Evolutionary conservation across 2,797 vertebrate genomes (phyloP).

Genomic region (Prionace glauca): DNA sequence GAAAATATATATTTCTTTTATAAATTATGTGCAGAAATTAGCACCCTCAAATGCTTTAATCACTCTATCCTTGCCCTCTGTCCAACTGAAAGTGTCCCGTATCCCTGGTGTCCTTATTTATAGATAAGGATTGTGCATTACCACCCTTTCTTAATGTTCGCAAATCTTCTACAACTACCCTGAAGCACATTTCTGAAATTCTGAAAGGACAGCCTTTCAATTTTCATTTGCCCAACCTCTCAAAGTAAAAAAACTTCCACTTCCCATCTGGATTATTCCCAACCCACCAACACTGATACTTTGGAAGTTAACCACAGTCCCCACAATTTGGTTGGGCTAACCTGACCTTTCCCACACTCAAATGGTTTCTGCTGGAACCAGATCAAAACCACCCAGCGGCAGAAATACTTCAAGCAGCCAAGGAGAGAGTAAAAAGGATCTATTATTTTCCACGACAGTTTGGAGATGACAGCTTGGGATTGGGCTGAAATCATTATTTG

Average conservation of each 20-base stretch:
- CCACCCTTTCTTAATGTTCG: not conserved
- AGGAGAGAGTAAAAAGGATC: not conserved
- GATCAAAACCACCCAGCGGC: not conserved
- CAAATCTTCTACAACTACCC: not conserved
- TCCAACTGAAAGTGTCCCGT: not conserved
- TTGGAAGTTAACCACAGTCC: not conserved
- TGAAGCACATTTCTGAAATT: not conserved
- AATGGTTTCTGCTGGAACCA: not conserved
- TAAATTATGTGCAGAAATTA: not conserved
- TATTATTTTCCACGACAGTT: not conserved
- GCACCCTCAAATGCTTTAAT: not conserved
- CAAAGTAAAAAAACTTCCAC: not conserved
- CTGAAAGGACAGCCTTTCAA: not conserved
- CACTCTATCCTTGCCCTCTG: not conserved
- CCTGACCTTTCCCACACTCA: slow-evolving; percentile 23
- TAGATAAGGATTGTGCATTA: not conserved
- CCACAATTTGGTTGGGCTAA: not conserved
- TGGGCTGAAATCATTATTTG: not conserved
- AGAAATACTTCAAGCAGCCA: not conserved
- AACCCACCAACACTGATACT: not conserved
- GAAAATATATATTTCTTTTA: not conserved
- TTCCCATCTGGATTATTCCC: not conserved
- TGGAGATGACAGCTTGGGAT: not conserved
- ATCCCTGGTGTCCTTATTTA: not conserved
- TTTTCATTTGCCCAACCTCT: not conserved